Conservation (phyloP, 2,888 invertebrate genomes). For the Cremastobaeus sp. region DNA sequence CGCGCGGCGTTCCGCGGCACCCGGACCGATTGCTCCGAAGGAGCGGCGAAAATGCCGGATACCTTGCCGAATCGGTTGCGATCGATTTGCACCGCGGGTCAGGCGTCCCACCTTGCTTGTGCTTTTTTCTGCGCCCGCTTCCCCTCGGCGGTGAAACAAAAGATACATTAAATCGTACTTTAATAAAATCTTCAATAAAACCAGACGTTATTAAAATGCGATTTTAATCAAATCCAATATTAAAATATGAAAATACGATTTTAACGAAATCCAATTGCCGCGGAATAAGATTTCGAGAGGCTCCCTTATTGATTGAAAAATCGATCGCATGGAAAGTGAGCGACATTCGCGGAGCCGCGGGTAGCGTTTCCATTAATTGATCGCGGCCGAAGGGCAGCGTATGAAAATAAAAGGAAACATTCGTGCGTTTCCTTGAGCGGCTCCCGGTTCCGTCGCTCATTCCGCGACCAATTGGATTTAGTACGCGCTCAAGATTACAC, state of each 20-base stretch:
- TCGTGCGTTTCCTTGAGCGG: too few relatives aligned
- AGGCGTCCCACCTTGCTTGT: neutral
- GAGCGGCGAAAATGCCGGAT: too few relatives aligned
- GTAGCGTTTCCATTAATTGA: conserved; percentile 11
- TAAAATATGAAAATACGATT: conserved; percentile 52
- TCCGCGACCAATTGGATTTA: conserved; percentile 8
- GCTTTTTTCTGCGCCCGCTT: neutral
- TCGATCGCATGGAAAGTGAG: conserved; percentile 48
- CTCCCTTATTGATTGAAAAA: conserved; percentile 38
- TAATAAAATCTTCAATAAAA: conserved; percentile 41
- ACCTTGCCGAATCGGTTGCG: conserved; percentile 5
- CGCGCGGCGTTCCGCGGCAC: conserved; percentile 3
- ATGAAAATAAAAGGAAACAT: too few relatives aligned
- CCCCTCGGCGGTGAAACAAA: conserved; percentile 26
- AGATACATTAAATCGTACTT: conserved; percentile 44
- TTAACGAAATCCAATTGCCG: conserved; percentile 44
- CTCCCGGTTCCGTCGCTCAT: neutral
- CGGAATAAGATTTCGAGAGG: conserved; percentile 37
- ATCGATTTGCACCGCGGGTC: conserved; percentile 6
- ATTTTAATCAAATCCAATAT: conserved; percentile 56
- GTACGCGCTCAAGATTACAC: too few relatives aligned
- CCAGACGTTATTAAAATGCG: conserved; percentile 43
- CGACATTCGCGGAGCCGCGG: conserved; percentile 26
- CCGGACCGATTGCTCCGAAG: too few relatives aligned
- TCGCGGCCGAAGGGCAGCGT: neutral